Evolutionary conservation across 2,888 invertebrate genomes (phyloP).

Genomic region (Corythucha ciliata): DNA sequence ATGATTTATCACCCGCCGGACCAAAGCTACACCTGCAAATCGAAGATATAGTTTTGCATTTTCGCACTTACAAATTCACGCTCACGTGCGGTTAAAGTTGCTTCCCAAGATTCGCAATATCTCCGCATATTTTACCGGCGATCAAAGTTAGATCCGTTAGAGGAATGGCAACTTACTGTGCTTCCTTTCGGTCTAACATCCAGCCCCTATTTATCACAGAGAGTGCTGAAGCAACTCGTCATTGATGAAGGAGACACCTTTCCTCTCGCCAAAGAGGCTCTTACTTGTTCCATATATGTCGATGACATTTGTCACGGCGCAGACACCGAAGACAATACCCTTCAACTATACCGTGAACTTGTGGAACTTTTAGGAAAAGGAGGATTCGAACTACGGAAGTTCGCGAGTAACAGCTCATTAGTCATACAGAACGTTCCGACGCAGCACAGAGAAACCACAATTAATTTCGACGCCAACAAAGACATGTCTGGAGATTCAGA

Average conservation of each 20-base stretch:
- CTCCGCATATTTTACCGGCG: neutral
- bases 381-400: conserved; percentile 16
- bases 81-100: no score
- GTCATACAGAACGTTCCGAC: neutral
- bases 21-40: no score
- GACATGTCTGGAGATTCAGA: neutral
- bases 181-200: neutral
- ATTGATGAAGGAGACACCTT: neutral
- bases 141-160: neutral
- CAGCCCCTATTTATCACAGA: neutral
- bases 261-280: neutral
- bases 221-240: neutral
- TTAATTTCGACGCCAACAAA: no score
- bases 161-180: neutral
- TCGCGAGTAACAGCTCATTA: conserved; percentile 1
- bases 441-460: no score
- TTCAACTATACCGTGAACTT: neutral
- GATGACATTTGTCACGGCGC: neutral
- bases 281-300: neutral
- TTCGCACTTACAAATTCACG: neutral
- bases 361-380: neutral
- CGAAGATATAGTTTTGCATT: no score
- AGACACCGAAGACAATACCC: neutral
- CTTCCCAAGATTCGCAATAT: neutral
- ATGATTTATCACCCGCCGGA: no score